phyloP scores from a whole-genome alignment of 2,888 invertebrate species.

The Leucophenga maculata region DNA sequence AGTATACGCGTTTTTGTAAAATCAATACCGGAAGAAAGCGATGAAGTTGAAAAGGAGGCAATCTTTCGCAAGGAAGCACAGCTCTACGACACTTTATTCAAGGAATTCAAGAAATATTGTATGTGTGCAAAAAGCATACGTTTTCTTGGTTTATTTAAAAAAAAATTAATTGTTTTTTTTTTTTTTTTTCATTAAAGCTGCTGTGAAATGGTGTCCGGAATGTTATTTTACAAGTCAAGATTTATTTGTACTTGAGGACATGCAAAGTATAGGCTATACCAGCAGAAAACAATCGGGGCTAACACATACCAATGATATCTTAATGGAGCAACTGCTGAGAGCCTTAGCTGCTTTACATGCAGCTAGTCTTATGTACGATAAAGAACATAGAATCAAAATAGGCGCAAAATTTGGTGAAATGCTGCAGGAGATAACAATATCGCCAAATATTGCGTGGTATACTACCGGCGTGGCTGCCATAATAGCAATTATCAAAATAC shows the following conservation, averaged over 20 bases:
- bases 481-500: conserved; percentile 45
- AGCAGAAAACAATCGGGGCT: not conserved
- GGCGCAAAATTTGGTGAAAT: conserved; percentile 40
- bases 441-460: conserved; percentile 59
- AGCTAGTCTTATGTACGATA: conserved; percentile 69
- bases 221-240: conserved; percentile 65
- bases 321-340: conserved; percentile 63
- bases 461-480: conserved; percentile 58
- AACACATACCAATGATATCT: conserved; percentile 45
- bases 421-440: conserved; percentile 59
- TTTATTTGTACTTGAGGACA: conserved; percentile 70
- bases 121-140: conserved; percentile 25
- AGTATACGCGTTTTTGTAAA: conserved; percentile 57
- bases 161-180: too few species aligned
- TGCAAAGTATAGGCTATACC: conserved; percentile 51
- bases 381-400: conserved; percentile 48
- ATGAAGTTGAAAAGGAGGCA: conserved; percentile 45
- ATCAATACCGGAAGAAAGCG: conserved; percentile 52
- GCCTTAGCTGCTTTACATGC: conserved; percentile 71
- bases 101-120: conserved; percentile 54
- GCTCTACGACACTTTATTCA: conserved; percentile 54
- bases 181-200: conserved; percentile 38
- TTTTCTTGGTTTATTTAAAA: not conserved
- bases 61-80: conserved; percentile 62
- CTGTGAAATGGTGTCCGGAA: conserved; percentile 54